Evolutionary conservation across 2,888 invertebrate genomes (phyloP), one percentile per base, ranked within the genome.

Genomic region (Invenusta paracnida): DNA sequence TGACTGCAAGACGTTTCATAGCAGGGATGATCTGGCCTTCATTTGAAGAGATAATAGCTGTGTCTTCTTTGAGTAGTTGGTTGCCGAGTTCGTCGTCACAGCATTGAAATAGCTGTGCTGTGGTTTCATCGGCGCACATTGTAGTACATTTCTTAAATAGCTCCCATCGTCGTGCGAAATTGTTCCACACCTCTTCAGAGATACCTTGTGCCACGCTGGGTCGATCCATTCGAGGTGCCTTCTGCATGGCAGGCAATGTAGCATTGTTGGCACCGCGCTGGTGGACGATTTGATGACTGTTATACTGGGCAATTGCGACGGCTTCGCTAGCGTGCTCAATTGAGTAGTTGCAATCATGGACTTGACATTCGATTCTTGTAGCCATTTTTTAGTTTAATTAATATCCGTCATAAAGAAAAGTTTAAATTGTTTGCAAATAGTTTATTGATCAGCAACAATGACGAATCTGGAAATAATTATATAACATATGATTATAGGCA

Each of bases 1-100:
- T 79, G 23, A 82, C 82, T 17, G 82, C 82, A 30, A 82, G 82
- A 25, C 82, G 82, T 82, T 82, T 82, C 82, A 82, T 82, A 5
- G 31, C 82, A 82, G 5, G 5, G 25, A 13, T 13, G 23, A 73
- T 5, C 73, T 73, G 73, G 11, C 11, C 25, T 73, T 73, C 27
- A 73, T 73, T 5, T 5, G 17, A n/a, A 23, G 27, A 23, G 27
- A 73, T 73, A 30, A 28, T 17, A 23, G 82, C 25, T 13, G 82
- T 27, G 29, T 29, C 82, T 82, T 82, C 82, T 29, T 82, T 82
- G 30, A 82, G 82, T 29, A 82, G 82, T 5, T 82, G 82, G 30
- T 82, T 82, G 82, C 82, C 23, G 29, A 82, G 31, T 82, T 82
- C 29, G 27, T 73, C 73, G 13, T 82, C 82, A 23, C 82, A 82